These are phyloP conservation scores for Sinocyclocheilus grahami DNA, from an alignment of 2,113 vertebrate genomes.

Conservation along the genomic window DNA sequence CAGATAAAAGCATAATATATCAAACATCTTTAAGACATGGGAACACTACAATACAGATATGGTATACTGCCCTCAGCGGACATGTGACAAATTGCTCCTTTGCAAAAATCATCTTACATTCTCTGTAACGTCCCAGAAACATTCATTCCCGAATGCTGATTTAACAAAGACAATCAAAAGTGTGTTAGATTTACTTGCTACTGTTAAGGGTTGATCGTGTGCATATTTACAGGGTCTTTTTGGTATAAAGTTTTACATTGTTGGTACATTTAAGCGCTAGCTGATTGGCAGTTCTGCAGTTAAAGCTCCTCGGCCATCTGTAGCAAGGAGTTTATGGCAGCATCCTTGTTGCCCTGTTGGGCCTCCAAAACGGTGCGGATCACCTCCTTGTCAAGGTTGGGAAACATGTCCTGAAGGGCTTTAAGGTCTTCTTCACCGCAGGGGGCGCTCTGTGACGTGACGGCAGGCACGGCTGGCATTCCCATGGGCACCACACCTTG, in stretches of 20 bases:
- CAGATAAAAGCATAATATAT: constrained; percentile 51
- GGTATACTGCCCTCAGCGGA: constrained; percentile 10
- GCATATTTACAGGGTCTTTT: constrained; percentile 39
- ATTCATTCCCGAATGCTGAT: constrained; percentile 4
- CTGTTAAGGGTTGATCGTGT: neutral
- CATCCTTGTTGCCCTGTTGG: constrained; percentile 90
- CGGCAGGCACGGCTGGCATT: constrained; percentile 75
- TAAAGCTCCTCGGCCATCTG: constrained; percentile 96
- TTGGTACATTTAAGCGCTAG: neutral
- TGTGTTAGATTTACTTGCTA: constrained; percentile 16
- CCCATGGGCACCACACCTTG: constrained; percentile 87
- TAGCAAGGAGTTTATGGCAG: constrained; percentile 94
- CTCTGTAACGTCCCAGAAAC: neutral
- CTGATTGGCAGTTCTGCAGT: constrained; percentile 47
- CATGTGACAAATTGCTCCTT: neutral
- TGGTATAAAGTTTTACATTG: constrained; percentile 30
- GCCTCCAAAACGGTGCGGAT: constrained; percentile 93
- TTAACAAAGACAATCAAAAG: constrained; percentile 6
- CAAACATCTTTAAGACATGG: constrained; percentile 43
- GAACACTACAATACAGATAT: constrained; percentile 48
- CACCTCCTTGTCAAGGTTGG: constrained; percentile 93
- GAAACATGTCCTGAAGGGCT: constrained; percentile 97
- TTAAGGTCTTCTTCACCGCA: constrained; percentile 90
- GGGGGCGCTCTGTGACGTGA: constrained; percentile 74
- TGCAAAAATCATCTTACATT: constrained; percentile 20